Conservation (phyloP, 2,797 vertebrate species). For the Protonibea diacanthus region DNA sequence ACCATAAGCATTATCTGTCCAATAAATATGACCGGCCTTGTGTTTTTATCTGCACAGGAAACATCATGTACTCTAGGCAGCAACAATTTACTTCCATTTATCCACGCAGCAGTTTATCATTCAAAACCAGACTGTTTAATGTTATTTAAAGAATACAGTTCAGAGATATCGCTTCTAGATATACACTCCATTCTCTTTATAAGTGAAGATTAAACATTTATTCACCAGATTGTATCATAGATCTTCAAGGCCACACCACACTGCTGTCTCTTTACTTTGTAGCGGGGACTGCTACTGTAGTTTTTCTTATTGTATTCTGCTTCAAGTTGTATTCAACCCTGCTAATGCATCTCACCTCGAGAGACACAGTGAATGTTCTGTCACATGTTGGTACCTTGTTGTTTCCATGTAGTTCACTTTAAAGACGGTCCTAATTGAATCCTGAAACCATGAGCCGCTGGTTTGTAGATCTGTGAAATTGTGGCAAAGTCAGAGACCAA, state of each 20-base stretch:
- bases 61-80: constrained; percentile 5
- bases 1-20: constrained; percentile 26
- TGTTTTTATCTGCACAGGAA: constrained; percentile 59
- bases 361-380: not conserved
- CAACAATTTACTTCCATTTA: constrained; percentile 9
- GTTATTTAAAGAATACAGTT: constrained; percentile 50
- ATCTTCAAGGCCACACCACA: constrained; percentile 25
- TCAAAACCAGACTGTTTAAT: constrained; percentile 57
- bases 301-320: not conserved
- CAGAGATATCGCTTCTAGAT: constrained; percentile 38
- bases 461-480: constrained; percentile 14
- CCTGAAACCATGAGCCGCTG: not conserved
- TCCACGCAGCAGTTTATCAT: constrained; percentile 24
- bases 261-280: not conserved
- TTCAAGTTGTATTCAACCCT: not conserved
- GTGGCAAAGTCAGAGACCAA: not conserved
- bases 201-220: constrained; percentile 31
- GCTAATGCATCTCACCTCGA: constrained; percentile 6
- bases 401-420: not conserved
- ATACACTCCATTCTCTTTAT: constrained; percentile 41
- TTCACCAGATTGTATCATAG: constrained; percentile 42
- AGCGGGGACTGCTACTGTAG: not conserved
- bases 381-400: not conserved
- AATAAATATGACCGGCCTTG: constrained; percentile 36
- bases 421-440: not conserved